Evolutionary conservation across 2,888 invertebrate species (phyloP), one percentile per base, ranked within the genome.

Genomic region (Keiferia lycopersicella): DNA sequence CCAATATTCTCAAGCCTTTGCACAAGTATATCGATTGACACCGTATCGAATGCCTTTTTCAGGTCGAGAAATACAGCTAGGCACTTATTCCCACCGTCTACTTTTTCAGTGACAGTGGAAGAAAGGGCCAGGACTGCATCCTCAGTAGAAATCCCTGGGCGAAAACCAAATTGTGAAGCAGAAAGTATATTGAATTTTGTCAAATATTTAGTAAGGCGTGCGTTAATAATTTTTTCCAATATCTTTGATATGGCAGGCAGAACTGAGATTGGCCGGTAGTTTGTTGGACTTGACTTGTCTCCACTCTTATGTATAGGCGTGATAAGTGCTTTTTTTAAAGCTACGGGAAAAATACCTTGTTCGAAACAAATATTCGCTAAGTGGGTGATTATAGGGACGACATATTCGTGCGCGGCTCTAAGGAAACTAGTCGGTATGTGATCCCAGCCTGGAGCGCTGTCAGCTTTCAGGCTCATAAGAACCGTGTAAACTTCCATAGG

Each of bases 231-330:
- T 51, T 51, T 51, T 22, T 51, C 51, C 20, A 51, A 20, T 20
- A 51, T 51, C 20, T 51, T 51, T 4, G 20, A 51, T 8, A 51
- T 22, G 16, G 20, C 51, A 20, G 51, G 51, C 11, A 51, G 22
- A 12, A 51, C 51, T 20, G 51, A 51, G 14, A 30, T 34, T n/a
- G 57, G 57, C 30, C 57, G 18, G 41, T 62, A 61, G 12, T 51
- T 51, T 7, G 8, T 51, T 20, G 20, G 20, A 51, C 20, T 20
- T 18, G 18, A 18, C 18, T 20, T 51, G 20, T 51, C 20, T 16
- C 51, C 51, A 51, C 22, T 51, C 51, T 51, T 51, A 12, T 51
- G 20, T 20, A 51, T 20, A 51, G 51, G 22, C 8, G 22, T 51
- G 6, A 51, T 20, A 16, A 51, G 11, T 20, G 51, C 18, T 22